These are phyloP conservation scores for Cyclargus thomasi DNA, from an alignment of 1,140 invertebrate genomes.

Conservation along the genomic window DNA sequence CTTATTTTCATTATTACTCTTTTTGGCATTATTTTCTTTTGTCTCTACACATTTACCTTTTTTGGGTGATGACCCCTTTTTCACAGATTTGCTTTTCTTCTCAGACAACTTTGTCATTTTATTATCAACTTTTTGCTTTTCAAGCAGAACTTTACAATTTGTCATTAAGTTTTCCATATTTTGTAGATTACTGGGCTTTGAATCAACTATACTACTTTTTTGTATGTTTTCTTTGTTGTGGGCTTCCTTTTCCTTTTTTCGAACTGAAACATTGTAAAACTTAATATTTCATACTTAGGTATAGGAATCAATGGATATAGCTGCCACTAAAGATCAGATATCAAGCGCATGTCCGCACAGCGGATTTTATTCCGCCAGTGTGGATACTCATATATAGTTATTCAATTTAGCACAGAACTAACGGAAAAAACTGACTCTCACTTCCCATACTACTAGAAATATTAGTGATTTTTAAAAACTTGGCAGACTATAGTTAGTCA, in stretches of 20 bases:
- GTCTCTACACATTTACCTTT: not conserved
- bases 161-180: not conserved
- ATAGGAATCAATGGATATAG: no score
- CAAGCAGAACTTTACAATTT: not conserved
- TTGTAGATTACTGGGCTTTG: not conserved
- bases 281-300: no score
- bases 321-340: no score
- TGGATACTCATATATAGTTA: no score
- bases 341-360: no score
- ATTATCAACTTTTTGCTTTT: not conserved
- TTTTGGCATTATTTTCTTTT: constrained; percentile 1
- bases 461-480: no score
- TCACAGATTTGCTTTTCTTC: not conserved
- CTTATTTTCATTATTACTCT: not conserved
- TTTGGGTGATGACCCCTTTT: not conserved
- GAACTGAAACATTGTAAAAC: not conserved
- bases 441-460: no score
- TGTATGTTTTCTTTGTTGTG: not conserved
- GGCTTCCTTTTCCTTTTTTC: not conserved
- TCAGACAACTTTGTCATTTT: not conserved
- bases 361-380: no score
- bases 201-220: not conserved
- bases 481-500: no score
- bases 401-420: no score
- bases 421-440: no score